Percentiles rank a stretch among this genome's conserved stretches.
These are phyloP conservation scores for Biston betularia DNA, from an alignment of 2,888 invertebrate genomes.

Conservation along the genomic window DNA sequence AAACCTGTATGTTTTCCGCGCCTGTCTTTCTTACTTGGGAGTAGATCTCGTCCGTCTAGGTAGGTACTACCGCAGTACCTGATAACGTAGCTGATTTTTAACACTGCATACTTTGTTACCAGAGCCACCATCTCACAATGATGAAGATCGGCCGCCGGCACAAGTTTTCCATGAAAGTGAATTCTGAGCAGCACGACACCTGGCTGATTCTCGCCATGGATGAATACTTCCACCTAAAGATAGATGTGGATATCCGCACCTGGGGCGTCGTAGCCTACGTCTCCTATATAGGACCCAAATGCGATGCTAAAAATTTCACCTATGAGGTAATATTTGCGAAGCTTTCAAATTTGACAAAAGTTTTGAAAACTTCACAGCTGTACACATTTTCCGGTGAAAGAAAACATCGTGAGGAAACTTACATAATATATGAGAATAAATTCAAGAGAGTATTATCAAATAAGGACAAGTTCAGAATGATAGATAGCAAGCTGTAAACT, in stretches of 20 bases:
- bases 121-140: slow-evolving; percentile 69
- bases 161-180: slow-evolving; percentile 69
- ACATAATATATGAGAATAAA: too few relatives aligned
- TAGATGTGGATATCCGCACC: slow-evolving; percentile 69
- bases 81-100: too few relatives aligned
- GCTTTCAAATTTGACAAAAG: not conserved
- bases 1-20: too few relatives aligned
- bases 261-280: slow-evolving; percentile 73
- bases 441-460: too few relatives aligned
- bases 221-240: slow-evolving; percentile 72
- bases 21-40: too few relatives aligned
- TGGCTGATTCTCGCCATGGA: slow-evolving; percentile 69
- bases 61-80: too few relatives aligned
- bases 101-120: slow-evolving; percentile 6
- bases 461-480: too few relatives aligned
- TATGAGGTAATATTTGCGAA: slow-evolving; percentile 78
- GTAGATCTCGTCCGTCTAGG: too few relatives aligned
- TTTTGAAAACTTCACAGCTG: too few relatives aligned
- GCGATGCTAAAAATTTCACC: slow-evolving; percentile 63
- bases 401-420: too few relatives aligned
- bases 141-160: slow-evolving; percentile 66
- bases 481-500: too few relatives aligned
- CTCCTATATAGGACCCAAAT: slow-evolving; percentile 77
- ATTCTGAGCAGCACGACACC: slow-evolving; percentile 67
- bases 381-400: too few relatives aligned